Evolutionary conservation across 2,888 invertebrate species (phyloP), one percentile per base, ranked within the genome.

Genomic region (Lacanobia oleracea): DNA sequence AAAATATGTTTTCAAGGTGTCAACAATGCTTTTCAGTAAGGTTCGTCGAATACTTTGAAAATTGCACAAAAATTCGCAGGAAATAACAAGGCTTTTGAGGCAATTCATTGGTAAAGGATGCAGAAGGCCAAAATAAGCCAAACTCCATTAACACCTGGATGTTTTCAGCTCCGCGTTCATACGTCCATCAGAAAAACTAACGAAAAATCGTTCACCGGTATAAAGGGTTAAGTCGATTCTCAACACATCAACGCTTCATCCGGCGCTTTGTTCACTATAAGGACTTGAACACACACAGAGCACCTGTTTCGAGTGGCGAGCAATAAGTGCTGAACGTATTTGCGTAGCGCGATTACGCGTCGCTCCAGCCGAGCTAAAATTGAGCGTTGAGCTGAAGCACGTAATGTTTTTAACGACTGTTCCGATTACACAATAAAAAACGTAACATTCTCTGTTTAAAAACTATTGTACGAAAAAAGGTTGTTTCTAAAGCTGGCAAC

Each of bases 311-410:
- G 90, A 94, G 94, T 90, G 92, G 91, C 86, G 88, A 91, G 90
- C 92, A 91, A 91, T 93, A 93, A 95, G 95, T 92, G 95, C 94
- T 93, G 91, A 93, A 92, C 92, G 93, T 95, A 95, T 95, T 95
- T 95, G 93, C 95, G 88, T 88, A 90, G 90, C 90, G 88, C 94
- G 94, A 95, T 95, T 94, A 94, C 93, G 92, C 91, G 89, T 88
- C 84, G 86, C 82, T 88, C 87, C 86, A 85, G 88, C 86, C 85
- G 87, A 87, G 87, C 84, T 89, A 83, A 89, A 87, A 87, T 88
- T 87, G 88, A 87, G 84, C 81, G 84, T 81, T 83, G 83, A 85
- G 76, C 86, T 81, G 76, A 71, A 83, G 79, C 75, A 77, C 73
- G 69, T 85, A 82, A 86, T 79, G 79, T 81, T 83, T 86, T 86